Evolutionary conservation across 1,140 invertebrate species (phyloP).

Genomic region (Drosophila busckii): DNA sequence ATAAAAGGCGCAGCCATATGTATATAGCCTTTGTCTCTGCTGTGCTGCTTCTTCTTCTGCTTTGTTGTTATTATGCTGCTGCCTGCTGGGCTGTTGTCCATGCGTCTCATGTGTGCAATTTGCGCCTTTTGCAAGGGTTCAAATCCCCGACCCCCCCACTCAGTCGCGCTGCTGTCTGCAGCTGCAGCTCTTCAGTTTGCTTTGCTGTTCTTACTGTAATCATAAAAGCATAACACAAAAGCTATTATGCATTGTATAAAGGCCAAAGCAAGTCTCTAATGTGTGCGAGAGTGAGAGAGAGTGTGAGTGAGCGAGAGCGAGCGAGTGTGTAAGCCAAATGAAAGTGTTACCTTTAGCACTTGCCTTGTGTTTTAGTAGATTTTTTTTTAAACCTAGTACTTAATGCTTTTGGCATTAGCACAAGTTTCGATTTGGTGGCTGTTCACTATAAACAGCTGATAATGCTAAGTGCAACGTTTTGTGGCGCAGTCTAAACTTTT

Average conservation of each 20-base stretch:
- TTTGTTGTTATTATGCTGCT: background rate
- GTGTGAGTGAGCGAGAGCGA: no score
- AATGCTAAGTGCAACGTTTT: no score
- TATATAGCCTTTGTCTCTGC: slow-evolving; percentile 2
- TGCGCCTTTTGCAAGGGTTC: slow-evolving; percentile 38
- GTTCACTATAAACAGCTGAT: no score
- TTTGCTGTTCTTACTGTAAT: slow-evolving; percentile 34
- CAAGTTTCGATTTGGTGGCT: no score
- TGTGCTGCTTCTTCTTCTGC: background rate
- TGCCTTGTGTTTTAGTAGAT: no score
- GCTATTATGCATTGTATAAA: slow-evolving; percentile 27
- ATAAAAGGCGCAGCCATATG: slow-evolving; percentile 15
- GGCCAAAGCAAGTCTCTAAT: no score
- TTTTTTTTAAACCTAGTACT: no score
- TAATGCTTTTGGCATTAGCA: no score
- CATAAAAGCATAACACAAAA: slow-evolving; percentile 54
- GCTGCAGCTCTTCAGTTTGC: background rate
- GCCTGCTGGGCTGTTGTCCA: slow-evolving; percentile 5
- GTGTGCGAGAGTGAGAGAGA: no score
- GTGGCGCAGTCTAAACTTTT: no score
- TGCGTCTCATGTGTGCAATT: slow-evolving; percentile 14
- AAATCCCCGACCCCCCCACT: slow-evolving; percentile 11
- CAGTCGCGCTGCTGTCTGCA: background rate
- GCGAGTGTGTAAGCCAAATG: no score
- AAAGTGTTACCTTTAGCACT: no score